These are phyloP conservation scores for Macrosiphum euphorbiae DNA, from an alignment of 2,888 invertebrate genomes.

Conservation along the genomic window DNA sequence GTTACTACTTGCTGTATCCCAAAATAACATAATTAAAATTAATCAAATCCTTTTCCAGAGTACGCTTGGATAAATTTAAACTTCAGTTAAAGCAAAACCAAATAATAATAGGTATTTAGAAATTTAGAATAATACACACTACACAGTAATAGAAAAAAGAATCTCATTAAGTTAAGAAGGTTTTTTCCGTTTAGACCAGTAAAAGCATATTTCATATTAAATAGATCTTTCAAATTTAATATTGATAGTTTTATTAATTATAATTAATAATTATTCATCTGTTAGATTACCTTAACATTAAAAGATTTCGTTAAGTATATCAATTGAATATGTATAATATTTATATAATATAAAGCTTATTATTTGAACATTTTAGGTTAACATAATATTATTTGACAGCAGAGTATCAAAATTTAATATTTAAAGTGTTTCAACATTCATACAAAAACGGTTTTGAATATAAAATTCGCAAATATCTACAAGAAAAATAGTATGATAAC, in stretches of 20 bases:
- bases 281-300: not conserved
- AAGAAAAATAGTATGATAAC: not conserved
- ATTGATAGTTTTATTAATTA: not conserved
- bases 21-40: not conserved
- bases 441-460: not conserved
- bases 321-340: not conserved
- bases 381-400: not conserved
- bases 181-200: not conserved
- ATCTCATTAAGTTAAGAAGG: not conserved
- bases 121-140: not conserved
- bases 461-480: not conserved
- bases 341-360: not conserved
- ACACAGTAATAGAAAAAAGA: not conserved
- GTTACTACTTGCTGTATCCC: not conserved
- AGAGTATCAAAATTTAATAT: not conserved
- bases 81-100: not conserved
- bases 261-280: not conserved
- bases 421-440: not conserved
- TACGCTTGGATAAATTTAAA: not conserved
- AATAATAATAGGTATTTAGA: not conserved
- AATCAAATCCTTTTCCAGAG: not conserved
- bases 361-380: not conserved
- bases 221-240: not conserved
- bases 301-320: not conserved
- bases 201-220: not conserved